phyloP scores from a whole-genome alignment of 2,113 vertebrate species.

The Cisticola juncidis region DNA sequence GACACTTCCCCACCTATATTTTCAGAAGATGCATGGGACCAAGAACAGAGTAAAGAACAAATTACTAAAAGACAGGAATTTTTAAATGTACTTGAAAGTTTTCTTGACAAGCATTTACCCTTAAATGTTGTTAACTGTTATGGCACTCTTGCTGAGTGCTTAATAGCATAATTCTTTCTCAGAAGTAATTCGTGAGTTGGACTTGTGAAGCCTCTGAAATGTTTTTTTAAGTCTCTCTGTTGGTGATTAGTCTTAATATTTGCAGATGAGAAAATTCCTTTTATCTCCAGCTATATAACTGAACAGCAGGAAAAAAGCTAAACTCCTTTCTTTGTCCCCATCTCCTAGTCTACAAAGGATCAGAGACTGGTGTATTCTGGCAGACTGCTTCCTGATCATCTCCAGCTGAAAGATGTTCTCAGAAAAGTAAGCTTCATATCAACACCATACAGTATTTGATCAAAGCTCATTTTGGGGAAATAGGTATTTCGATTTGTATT shows the following conservation, averaged over 20 bases:
- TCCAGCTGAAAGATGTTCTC: conserved; percentile 91
- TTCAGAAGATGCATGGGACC: not conserved
- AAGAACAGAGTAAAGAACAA: not conserved
- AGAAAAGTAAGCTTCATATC: conserved; percentile 85
- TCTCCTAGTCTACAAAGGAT: conserved; percentile 87
- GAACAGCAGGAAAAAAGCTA: conserved; percentile 60
- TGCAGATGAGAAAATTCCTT: not conserved
- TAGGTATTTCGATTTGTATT: not conserved
- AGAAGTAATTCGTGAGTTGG: not conserved
- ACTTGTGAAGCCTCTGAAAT: not conserved
- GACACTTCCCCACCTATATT: not conserved
- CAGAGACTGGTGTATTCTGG: conserved; percentile 94
- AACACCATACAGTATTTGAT: not conserved
- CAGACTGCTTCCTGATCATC: conserved; percentile 90
- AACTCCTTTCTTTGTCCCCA: conserved; percentile 73
- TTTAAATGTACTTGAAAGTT: not conserved
- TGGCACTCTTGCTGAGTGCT: not conserved
- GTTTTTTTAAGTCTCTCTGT: not conserved
- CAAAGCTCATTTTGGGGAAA: not conserved
- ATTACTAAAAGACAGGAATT: not conserved
- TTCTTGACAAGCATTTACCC: not conserved
- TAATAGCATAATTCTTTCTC: not conserved
- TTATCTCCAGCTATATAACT: conserved; percentile 19
- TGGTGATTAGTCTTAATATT: not conserved
- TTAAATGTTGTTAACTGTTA: not conserved